Evolutionary conservation across 2,888 invertebrate genomes (phyloP).

Genomic region (Tenthredo notha): DNA sequence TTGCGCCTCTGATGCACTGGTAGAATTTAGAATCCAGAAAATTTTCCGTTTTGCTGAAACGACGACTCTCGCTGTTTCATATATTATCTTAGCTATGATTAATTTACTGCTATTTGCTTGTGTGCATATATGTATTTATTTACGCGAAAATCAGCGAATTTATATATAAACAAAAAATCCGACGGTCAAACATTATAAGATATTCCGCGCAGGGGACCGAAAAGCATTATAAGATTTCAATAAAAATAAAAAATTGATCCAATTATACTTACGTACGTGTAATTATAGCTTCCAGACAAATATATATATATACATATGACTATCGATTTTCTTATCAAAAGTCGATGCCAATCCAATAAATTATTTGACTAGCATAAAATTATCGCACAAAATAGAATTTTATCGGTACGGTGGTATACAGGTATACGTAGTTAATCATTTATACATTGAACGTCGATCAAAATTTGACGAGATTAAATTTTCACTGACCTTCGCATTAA

Average conservation of each 20-base stretch:
- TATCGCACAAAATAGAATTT: not conserved
- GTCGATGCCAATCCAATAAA: not conserved
- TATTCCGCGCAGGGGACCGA: no score
- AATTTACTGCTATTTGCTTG: no score
- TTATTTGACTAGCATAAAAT: not conserved
- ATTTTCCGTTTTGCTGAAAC: not conserved
- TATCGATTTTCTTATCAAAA: not conserved
- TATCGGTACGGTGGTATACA: not conserved
- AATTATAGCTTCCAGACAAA: not conserved
- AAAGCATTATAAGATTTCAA: no score
- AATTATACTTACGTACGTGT: not conserved
- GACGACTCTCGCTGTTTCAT: no score
- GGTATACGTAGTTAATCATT: not conserved
- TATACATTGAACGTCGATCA: not conserved
- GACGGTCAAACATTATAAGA: no score
- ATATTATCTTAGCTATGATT: no score
- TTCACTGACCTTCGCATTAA: not conserved
- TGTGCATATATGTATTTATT: no score
- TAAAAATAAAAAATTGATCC: not conserved
- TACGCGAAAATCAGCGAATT: no score
- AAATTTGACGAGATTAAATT: not conserved
- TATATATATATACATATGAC: no score
- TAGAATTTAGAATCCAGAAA: slow-evolving; percentile 31
- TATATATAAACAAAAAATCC: no score
- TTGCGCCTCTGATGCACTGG: not conserved